Percentiles rank a stretch among this genome's conserved stretches.
Conservation (phyloP, 2,797 vertebrate species). For the Pterois miles region DNA sequence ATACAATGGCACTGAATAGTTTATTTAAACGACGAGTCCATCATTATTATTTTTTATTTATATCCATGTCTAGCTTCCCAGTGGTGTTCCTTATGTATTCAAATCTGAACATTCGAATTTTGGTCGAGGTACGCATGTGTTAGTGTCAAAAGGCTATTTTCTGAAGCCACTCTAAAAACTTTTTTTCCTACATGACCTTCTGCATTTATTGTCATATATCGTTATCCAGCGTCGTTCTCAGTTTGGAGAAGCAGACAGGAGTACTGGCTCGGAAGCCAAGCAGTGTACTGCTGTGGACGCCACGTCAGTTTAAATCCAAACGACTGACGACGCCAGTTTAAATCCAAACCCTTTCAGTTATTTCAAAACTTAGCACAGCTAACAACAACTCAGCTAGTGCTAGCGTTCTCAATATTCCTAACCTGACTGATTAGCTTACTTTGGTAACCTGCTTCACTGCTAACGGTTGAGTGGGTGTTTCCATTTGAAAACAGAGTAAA, state of each 20-base stretch:
- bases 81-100: too few relatives aligned
- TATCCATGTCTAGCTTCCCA: too few relatives aligned
- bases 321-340: too few relatives aligned
- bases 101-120: too few relatives aligned
- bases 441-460: not conserved
- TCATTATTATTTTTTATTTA: not conserved
- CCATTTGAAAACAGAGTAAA: not conserved
- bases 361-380: not conserved
- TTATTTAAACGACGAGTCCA: not conserved
- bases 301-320: not conserved
- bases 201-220: too few relatives aligned
- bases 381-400: too few relatives aligned
- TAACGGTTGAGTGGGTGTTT: not conserved
- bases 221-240: too few relatives aligned
- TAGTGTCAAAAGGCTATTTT: too few relatives aligned
- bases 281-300: not conserved
- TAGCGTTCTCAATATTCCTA: too few relatives aligned
- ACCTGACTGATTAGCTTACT: not conserved
- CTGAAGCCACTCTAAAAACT: too few relatives aligned
- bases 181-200: not conserved
- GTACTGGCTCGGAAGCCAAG: accelerated
- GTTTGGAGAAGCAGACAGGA: too few relatives aligned
- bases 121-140: too few relatives aligned
- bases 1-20: not conserved
- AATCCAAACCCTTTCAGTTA: not conserved